These are phyloP conservation scores for Acipenser ruthenus DNA, from an alignment of 2,797 vertebrate genomes.

Conservation along the genomic window DNA sequence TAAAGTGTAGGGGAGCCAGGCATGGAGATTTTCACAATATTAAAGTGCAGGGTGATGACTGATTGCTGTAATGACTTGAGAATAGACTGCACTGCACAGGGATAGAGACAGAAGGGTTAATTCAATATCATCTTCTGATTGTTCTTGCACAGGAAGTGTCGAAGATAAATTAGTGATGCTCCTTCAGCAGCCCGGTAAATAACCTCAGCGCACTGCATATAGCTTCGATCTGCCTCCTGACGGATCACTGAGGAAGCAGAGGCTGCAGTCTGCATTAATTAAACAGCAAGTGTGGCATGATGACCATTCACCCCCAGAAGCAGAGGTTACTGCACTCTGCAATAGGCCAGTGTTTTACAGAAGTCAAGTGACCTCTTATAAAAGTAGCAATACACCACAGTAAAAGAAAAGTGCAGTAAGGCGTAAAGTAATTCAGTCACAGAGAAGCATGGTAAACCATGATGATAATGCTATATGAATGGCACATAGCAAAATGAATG, in stretches of 20 bases:
- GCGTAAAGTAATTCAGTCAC: background rate
- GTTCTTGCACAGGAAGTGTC: constrained; percentile 7
- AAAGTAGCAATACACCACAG: constrained; percentile 13
- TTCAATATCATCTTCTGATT: background rate
- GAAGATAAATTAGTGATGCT: constrained; percentile 21
- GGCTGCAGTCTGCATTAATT: constrained; percentile 17
- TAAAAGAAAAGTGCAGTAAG: background rate
- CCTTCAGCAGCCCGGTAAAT: constrained; percentile 17
- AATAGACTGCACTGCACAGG: too few species aligned
- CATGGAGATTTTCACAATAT: too few species aligned
- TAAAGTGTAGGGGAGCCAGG: too few species aligned
- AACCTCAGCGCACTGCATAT: constrained; percentile 14
- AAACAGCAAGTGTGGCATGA: constrained; percentile 1
- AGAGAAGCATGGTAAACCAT: too few species aligned
- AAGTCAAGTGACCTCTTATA: constrained; percentile 10
- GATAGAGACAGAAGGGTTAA: background rate
- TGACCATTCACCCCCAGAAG: constrained; percentile 9
- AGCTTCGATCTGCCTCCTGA: constrained; percentile 25
- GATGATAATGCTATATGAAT: too few species aligned
- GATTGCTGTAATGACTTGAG: too few species aligned
- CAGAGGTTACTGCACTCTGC: constrained; percentile 6
- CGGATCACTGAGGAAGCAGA: constrained; percentile 7
- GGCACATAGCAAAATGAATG: too few species aligned
- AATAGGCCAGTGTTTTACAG: background rate
- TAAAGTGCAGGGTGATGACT: too few species aligned